Base-by-base conservation (phyloP, 1,140 invertebrate genomes). In the Andricus grossulariae region DNA sequence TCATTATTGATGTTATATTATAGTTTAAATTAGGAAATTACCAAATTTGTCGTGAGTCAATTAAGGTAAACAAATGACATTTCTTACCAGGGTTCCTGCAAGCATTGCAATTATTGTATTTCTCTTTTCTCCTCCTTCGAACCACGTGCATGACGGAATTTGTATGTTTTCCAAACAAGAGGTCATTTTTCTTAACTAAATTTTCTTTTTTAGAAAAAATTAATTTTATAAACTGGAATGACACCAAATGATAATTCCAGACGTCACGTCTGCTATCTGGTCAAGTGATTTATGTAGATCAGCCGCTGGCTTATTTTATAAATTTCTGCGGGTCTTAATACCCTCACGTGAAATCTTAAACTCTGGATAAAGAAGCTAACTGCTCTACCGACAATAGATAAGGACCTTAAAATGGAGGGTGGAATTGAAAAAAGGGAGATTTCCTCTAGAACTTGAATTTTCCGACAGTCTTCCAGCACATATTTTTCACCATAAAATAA, bases 41-140 rank as follows among this genome's bases (percentile, higher is more conserved):
- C 16, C 32, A 50, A 19, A 70, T 19, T 57, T 74, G n/a, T 57
- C 54, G 52, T 50, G n/a, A 32, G 21, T 51, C 12, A 60, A 45
- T 50, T 80, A 80, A 74, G 78, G 72, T 60, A n/a, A 71, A 50
- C 71, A 77, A 71, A 74, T 74, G 71, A 25, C 75, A 72, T 72
- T 71, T 60, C 91, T 92, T 93, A 98, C 97, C 93, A 99, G 89
- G 81, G 95, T 91, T 74, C 97, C 97, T 79, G 97, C 94, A 18
- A 95, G 86, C 82, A 98, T 95, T 0, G 97, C 96, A 18, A 96
- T 94, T 39, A 97, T 88, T 66, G 95, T 93, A 92, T 98, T 99
- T 85, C 97, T 92, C 83, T 95, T 95, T 73, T 96, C 94, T n/a
- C 93, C 94, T 75, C 92, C 91, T 83, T 94, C 93, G 80, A 94